phyloP scores from a whole-genome alignment of 1,140 invertebrate genomes.

The Druon quercuslanigerum region DNA sequence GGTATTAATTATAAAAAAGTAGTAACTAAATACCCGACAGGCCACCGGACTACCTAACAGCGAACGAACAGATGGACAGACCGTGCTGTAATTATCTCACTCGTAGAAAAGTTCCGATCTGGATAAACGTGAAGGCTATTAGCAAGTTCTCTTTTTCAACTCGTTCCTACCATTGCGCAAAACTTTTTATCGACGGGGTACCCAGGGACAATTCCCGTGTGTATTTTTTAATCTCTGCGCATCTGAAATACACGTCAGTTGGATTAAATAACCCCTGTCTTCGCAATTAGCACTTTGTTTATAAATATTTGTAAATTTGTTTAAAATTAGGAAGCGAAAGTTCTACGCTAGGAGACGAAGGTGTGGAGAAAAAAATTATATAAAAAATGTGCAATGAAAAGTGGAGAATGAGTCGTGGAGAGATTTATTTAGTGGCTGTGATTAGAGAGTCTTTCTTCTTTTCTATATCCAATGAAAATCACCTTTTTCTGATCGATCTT shows the following conservation, averaged over 20 bases:
- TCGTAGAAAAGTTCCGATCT: constrained; percentile 71
- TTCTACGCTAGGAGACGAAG: too few species aligned
- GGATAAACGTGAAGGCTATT: constrained; percentile 68
- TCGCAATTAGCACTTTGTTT: not conserved
- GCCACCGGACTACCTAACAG: constrained; percentile 49
- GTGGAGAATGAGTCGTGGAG: too few species aligned
- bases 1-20: constrained; percentile 75
- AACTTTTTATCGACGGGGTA: constrained; percentile 27
- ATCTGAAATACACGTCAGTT: not conserved
- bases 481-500: too few species aligned
- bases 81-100: constrained; percentile 69
- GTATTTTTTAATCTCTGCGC: constrained; percentile 15
- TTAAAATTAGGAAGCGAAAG: too few species aligned
- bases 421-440: too few species aligned
- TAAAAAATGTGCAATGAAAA: too few species aligned
- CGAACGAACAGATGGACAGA: constrained; percentile 61
- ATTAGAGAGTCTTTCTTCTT: too few species aligned
- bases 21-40: constrained; percentile 69
- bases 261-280: not conserved
- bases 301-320: not conserved
- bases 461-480: too few species aligned
- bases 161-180: constrained; percentile 20
- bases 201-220: constrained; percentile 19
- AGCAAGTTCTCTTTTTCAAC: constrained; percentile 53
- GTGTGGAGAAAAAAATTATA: too few species aligned